Conservation (phyloP, 2,113 vertebrate species). For the Chaenogobius annularis region DNA sequence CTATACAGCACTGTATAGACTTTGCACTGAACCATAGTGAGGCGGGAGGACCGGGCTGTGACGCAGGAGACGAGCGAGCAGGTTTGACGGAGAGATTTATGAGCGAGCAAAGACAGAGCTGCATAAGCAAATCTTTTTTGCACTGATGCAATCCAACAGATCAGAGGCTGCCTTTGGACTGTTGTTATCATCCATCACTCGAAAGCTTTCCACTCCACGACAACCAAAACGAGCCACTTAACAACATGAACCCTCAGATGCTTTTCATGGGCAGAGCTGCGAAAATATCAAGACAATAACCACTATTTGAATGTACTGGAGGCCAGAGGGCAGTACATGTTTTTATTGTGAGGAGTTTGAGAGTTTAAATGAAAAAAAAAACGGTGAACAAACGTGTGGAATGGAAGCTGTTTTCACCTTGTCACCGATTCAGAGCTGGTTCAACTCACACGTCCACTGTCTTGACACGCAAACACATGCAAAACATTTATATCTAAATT, state of each 20-base stretch:
- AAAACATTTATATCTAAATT: conserved; percentile 65
- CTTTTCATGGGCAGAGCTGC: conserved; percentile 34
- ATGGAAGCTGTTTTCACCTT: conserved; percentile 24
- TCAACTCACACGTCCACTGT: conserved; percentile 23
- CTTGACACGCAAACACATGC: conserved; percentile 14
- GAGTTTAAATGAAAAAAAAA: conserved; percentile 12
- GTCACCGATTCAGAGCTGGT: conserved; percentile 44
- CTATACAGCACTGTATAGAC: conserved; percentile 75
- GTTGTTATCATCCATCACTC: conserved; percentile 40
- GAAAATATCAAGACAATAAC: conserved; percentile 44
- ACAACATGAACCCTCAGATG: conserved; percentile 64
- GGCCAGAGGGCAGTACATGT: conserved; percentile 28
- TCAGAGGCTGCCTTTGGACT: conserved; percentile 67
- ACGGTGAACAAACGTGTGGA: conserved; percentile 12
- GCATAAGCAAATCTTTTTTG: conserved; percentile 60
- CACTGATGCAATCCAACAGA: conserved; percentile 72
- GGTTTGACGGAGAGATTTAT: conserved; percentile 9
- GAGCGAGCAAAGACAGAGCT: conserved; percentile 47
- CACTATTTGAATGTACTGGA: conserved; percentile 66
- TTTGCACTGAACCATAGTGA: conserved; percentile 78
- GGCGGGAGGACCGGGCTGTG: conserved; percentile 43
- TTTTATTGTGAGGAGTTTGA: conserved; percentile 5
- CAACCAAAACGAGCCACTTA: conserved; percentile 63
- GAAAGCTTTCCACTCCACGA: conserved; percentile 54
- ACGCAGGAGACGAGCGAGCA: conserved; percentile 13